phyloP scores from a whole-genome alignment of 2,797 vertebrate species.

The Melanotaenia pygmaea region DNA sequence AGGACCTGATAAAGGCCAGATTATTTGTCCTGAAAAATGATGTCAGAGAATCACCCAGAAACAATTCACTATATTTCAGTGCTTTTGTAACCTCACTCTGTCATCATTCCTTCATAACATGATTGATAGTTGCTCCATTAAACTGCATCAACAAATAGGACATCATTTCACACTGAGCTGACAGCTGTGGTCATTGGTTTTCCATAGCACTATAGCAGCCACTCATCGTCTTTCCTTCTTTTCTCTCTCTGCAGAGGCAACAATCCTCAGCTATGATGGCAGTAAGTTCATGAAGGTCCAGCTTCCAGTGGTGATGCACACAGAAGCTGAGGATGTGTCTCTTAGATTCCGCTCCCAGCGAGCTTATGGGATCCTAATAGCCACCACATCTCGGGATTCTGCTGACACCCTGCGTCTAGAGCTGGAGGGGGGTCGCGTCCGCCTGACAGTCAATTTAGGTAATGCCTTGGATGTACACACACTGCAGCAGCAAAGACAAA shows the following conservation, averaged over 20 bases:
- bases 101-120: slow-evolving; percentile 33
- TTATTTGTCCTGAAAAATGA: background rate
- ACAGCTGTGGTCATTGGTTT: slow-evolving; percentile 24
- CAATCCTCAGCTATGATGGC: slow-evolving; percentile 95
- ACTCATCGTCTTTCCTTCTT: slow-evolving; percentile 22
- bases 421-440: slow-evolving; percentile 93
- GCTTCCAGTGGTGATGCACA: slow-evolving; percentile 96
- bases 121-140: slow-evolving; percentile 30
- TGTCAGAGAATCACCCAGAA: background rate
- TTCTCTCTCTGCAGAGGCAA: slow-evolving; percentile 86
- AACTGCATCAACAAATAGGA: slow-evolving; percentile 29
- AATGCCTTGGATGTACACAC: slow-evolving; percentile 68
- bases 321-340: slow-evolving; percentile 96
- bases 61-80: background rate
- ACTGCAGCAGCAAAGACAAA: slow-evolving; percentile 43
- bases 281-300: slow-evolving; percentile 99
- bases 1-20: background rate
- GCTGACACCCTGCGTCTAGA: slow-evolving; percentile 95
- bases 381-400: slow-evolving; percentile 95
- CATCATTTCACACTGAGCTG: slow-evolving; percentile 31
- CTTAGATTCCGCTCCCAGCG: slow-evolving; percentile 95
- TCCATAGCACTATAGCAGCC: slow-evolving; percentile 16
- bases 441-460: slow-evolving; percentile 98
- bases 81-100: slow-evolving; percentile 33
- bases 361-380: slow-evolving; percentile 95